These are phyloP conservation scores for Gobio gobio DNA, from an alignment of 2,113 vertebrate species.

Conservation along the genomic window DNA sequence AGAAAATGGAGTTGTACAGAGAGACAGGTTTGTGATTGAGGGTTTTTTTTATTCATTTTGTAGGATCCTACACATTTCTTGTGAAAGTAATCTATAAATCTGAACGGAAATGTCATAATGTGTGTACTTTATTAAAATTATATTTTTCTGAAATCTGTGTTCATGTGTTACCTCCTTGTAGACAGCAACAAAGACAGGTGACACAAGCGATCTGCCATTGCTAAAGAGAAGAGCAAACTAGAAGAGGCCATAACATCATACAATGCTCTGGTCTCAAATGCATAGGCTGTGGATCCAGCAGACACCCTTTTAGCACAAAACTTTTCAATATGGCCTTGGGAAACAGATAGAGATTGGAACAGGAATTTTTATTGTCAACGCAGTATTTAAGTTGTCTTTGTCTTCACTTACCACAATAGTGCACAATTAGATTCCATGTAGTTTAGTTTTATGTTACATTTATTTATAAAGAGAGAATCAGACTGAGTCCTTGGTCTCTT, in stretches of 20 bases:
- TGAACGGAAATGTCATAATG: conserved; percentile 22
- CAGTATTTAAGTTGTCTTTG: conserved; percentile 20
- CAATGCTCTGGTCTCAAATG: conserved; percentile 23
- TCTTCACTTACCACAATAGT: conserved; percentile 22
- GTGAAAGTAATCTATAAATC: conserved; percentile 21
- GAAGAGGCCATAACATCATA: conserved; percentile 32
- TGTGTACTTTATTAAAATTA: conserved; percentile 13
- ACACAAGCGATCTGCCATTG: conserved; percentile 7
- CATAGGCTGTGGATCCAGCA: conserved; percentile 13
- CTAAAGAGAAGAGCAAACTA: conserved; percentile 29
- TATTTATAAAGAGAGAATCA: conserved; percentile 12
- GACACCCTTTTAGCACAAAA: conserved; percentile 19
- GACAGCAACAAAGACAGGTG: conserved; percentile 32
- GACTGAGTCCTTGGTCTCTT: conserved; percentile 5
- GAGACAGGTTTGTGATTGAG: conserved; percentile 25
- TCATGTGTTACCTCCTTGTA: conserved; percentile 27
- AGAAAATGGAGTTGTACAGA: conserved; percentile 33
- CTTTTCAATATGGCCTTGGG: conserved; percentile 16
- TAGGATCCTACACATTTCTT: conserved; percentile 20
- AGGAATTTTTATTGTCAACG: conserved; percentile 5
- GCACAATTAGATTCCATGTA: conserved; percentile 20
- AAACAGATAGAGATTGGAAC: conserved; percentile 11
- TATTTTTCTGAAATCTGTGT: conserved; percentile 18
- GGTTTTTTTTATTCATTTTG: conserved; percentile 9
- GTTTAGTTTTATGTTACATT: conserved; percentile 16